A percentile compares a stretch with the other conserved stretches of the same genome.
phyloP scores from a whole-genome alignment of 1,140 invertebrate species.

The Bombyx mori region DNA sequence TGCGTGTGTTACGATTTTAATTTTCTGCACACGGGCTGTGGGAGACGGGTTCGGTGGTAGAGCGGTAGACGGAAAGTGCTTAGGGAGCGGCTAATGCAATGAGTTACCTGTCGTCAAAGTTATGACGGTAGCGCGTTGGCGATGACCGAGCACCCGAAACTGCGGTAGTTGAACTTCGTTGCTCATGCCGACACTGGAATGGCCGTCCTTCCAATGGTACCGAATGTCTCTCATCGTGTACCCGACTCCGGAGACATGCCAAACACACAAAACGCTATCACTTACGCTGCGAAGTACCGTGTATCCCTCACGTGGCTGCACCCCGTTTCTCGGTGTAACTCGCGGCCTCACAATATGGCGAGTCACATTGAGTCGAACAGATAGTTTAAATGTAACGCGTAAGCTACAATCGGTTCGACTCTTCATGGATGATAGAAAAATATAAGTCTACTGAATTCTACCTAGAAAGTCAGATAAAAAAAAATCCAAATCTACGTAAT shows the following conservation, averaged over 20 bases:
- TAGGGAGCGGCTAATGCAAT: constrained; percentile 42
- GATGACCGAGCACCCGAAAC: constrained; percentile 94
- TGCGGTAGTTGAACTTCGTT: constrained; percentile 93
- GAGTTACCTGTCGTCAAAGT: constrained; percentile 92
- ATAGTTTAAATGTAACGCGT: constrained; percentile 36
- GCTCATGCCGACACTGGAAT: constrained; percentile 91
- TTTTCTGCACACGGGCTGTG: constrained; percentile 59
- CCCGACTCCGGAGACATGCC: constrained; percentile 84
- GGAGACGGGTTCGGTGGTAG: constrained; percentile 62
- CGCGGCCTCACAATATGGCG: constrained; percentile 44
- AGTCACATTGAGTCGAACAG: constrained; percentile 68
- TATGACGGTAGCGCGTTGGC: constrained; percentile 91
- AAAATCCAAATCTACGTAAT: neutral
- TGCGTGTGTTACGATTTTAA: constrained; percentile 54
- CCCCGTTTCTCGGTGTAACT: constrained; percentile 44
- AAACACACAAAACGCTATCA: constrained; percentile 74
- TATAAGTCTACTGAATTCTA: constrained; percentile 44
- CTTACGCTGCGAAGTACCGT: constrained; percentile 68
- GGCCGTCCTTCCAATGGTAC: constrained; percentile 94
- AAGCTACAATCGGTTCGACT: constrained; percentile 28
- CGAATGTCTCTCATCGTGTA: constrained; percentile 98
- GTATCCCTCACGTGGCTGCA: constrained; percentile 38
- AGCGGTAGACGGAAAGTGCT: constrained; percentile 54
- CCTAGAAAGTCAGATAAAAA: constrained; percentile 13
- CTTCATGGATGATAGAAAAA: constrained; percentile 61